These are phyloP conservation scores for Apostichopus californicus DNA, from an alignment of 35 echinoderm and acorn worm genomes.

Conservation along the genomic window DNA sequence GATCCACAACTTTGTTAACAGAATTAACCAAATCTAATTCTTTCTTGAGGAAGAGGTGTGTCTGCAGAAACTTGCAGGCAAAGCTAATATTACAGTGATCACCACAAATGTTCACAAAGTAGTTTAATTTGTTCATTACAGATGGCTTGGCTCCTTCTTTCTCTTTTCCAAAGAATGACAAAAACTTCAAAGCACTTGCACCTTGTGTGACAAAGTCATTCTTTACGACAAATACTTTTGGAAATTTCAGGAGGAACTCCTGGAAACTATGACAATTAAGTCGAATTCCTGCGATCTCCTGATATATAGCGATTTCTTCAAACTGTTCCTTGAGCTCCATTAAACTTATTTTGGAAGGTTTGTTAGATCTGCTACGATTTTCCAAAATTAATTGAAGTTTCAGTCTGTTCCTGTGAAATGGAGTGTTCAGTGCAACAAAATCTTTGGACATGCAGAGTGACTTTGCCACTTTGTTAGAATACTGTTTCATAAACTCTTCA, in stretches of 20 bases:
- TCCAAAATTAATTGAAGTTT: conserved; percentile 17
- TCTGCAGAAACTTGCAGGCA: conserved; percentile 24
- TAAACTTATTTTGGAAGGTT: neutral
- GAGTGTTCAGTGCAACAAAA: conserved; percentile 25
- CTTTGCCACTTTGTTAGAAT: neutral
- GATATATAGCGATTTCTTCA: conserved; percentile 6
- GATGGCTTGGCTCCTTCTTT: conserved; percentile 3
- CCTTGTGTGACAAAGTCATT: neutral
- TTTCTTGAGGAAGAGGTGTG: neutral
- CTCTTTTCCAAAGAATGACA: conserved; percentile 18
- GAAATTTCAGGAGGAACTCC: conserved; percentile 7
- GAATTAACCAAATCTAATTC: neutral
- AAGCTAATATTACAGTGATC: neutral
- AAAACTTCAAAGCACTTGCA: neutral
- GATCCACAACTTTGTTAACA: conserved; percentile 11
- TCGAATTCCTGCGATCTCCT: neutral
- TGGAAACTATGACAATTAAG: neutral
- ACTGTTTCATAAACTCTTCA: neutral
- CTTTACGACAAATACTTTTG: neutral
- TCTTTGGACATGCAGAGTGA: conserved; percentile 23
- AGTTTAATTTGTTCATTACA: conserved; percentile 25
- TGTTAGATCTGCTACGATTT: neutral
- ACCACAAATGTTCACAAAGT: conserved; percentile 29
- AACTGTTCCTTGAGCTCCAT: conserved; percentile 5
- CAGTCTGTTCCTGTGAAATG: conserved; percentile 20